Percentiles rank a stretch among this genome's conserved stretches.
phyloP scores from a whole-genome alignment of 2,888 invertebrate species.

The Macropis europaea region DNA sequence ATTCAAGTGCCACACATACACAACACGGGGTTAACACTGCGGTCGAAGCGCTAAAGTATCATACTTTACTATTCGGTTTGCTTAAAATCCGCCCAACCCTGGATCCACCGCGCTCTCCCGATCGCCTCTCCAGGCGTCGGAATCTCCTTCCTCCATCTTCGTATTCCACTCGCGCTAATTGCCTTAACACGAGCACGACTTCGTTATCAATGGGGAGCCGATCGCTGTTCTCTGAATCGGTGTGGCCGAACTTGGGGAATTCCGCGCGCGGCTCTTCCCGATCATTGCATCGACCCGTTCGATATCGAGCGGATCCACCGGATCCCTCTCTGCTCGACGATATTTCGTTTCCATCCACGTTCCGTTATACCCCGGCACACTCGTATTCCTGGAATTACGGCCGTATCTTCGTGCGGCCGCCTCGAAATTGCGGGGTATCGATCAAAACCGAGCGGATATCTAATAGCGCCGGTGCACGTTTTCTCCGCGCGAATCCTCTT shows the following conservation, averaged over 20 bases:
- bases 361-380: conserved; percentile 44
- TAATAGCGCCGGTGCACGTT: conserved; percentile 39
- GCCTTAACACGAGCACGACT: conserved; percentile 7
- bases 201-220: conserved; percentile 4
- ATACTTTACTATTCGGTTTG: too few species aligned
- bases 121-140: neutral
- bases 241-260: neutral
- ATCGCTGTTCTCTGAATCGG: neutral
- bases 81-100: too few species aligned
- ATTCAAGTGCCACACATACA: too few species aligned
- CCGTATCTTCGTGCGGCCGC: conserved; percentile 25
- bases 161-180: neutral
- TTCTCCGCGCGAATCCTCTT: too few species aligned
- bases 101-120: too few species aligned
- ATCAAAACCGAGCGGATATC: conserved; percentile 52
- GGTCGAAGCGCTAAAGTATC: too few species aligned
- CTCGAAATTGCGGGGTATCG: conserved; percentile 53
- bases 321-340: conserved; percentile 24
- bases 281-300: conserved; percentile 22
- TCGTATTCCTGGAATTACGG: conserved; percentile 55
- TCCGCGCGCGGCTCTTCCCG: conserved; percentile 16
- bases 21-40: too few species aligned
- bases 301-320: conserved; percentile 15
- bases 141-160: neutral
- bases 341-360: conserved; percentile 48